phyloP scores from a whole-genome alignment of 1,140 invertebrate genomes.

The Apocrypta bakeri region DNA sequence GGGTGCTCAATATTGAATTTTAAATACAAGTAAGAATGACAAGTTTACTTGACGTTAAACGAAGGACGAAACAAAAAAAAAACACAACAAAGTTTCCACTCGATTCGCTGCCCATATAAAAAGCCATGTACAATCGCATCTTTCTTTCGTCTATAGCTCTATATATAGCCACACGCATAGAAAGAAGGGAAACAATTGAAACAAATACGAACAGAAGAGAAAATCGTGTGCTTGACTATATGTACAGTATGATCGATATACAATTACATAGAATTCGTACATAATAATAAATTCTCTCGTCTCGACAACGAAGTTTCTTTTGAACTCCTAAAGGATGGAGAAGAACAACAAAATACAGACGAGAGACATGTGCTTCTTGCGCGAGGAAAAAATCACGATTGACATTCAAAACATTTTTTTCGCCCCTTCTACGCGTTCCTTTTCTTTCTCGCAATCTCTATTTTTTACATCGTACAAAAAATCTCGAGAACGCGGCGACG shows the following conservation, averaged over 20 bases:
- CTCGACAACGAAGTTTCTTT: neutral
- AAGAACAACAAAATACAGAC: neutral
- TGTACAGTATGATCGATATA: conserved; percentile 44
- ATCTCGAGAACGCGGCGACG: conserved; percentile 32
- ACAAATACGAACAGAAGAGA: conserved; percentile 7
- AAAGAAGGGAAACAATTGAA: conserved; percentile 10
- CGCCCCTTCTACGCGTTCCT: neutral
- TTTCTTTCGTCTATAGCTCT: neutral
- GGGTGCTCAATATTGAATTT: neutral
- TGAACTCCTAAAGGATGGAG: neutral
- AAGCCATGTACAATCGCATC: conserved; percentile 23
- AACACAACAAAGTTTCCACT: neutral
- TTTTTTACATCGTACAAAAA: conserved; percentile 43
- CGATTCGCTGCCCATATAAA: neutral
- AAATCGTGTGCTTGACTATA: conserved; percentile 28
- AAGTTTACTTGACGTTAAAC: neutral
- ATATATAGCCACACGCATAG: neutral
- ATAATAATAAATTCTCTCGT: conserved; percentile 29
- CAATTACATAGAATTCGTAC: conserved; percentile 45
- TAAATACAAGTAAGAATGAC: neutral
- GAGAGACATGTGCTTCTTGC: conserved; percentile 7
- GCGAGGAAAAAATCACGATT: conserved; percentile 37
- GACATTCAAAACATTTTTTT: conserved; percentile 35
- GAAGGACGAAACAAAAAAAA: neutral
- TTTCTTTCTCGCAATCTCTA: conserved; percentile 11